phyloP scores from a whole-genome alignment of 2,113 vertebrate genomes.

The Sciurus niger region DNA sequence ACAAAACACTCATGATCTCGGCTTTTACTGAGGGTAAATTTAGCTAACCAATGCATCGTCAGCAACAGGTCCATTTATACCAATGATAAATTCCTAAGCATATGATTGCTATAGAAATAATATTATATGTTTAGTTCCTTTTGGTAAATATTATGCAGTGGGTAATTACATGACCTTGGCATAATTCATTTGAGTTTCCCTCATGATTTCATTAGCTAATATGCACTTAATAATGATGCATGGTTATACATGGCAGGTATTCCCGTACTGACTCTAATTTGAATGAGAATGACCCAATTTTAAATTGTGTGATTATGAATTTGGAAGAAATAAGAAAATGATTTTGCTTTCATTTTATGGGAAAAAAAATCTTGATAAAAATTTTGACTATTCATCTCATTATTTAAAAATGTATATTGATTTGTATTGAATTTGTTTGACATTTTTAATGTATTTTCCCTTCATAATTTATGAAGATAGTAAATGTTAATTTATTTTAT shows the following conservation, averaged over 20 bases:
- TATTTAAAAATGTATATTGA: constrained; percentile 15
- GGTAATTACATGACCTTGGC: background rate
- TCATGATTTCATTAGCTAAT: background rate
- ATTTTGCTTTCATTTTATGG: background rate
- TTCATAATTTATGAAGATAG: background rate
- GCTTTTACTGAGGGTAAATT: background rate
- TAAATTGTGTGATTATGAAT: background rate
- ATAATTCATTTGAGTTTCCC: background rate
- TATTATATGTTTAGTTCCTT: background rate
- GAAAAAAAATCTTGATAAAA: background rate
- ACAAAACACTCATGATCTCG: background rate
- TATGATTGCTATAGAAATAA: background rate
- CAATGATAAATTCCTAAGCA: background rate
- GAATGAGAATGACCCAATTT: background rate
- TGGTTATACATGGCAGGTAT: background rate
- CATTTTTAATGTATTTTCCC: background rate
- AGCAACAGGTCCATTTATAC: background rate
- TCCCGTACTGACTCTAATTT: background rate
- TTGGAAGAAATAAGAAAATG: background rate
- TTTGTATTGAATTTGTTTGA: constrained; percentile 49
- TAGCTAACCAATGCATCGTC: background rate
- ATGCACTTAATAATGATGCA: background rate
- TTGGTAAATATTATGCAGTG: background rate
- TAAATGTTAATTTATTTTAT: background rate
- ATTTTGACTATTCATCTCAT: constrained; percentile 50